These are phyloP conservation scores for Saiga tatarica DNA, from an alignment of 2,113 vertebrate species.

Conservation along the genomic window DNA sequence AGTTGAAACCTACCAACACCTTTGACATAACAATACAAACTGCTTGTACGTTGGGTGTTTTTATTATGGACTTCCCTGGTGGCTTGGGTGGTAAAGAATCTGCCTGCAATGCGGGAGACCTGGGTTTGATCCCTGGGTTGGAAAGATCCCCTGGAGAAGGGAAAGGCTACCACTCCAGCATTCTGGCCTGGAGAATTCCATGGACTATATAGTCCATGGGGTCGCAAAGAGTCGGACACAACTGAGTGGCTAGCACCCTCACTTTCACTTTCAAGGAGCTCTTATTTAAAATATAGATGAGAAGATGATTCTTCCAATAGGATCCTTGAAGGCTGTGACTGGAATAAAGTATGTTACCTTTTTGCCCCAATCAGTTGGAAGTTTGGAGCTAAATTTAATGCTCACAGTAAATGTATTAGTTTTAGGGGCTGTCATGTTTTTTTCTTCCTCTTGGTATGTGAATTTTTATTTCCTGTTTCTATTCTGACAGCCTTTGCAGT, in stretches of 20 bases:
- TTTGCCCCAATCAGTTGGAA: not conserved
- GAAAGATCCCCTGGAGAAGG: not conserved
- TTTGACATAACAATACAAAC: not conserved
- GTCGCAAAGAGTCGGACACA: not conserved
- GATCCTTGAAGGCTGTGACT: not conserved
- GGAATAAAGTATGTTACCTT: not conserved
- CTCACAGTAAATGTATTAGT: not conserved
- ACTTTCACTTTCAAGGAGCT: not conserved
- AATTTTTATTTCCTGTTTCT: constrained; percentile 44
- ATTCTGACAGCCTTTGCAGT: not conserved
- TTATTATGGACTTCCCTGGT: not conserved
- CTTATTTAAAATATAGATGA: not conserved
- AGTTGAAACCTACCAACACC: not conserved
- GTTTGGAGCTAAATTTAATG: not conserved
- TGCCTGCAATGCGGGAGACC: not conserved
- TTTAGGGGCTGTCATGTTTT: not conserved
- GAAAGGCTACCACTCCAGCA: not conserved
- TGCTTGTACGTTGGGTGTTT: not conserved
- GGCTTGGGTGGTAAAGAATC: not conserved
- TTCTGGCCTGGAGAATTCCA: not conserved
- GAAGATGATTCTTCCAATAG: not conserved
- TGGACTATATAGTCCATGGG: not conserved
- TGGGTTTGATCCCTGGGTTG: not conserved
- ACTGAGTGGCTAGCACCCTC: not conserved
- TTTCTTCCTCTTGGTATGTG: not conserved